Percentiles rank a stretch among this genome's conserved stretches.
phyloP scores from a whole-genome alignment of 2,797 vertebrate genomes.

The Astyanax mexicanus region DNA sequence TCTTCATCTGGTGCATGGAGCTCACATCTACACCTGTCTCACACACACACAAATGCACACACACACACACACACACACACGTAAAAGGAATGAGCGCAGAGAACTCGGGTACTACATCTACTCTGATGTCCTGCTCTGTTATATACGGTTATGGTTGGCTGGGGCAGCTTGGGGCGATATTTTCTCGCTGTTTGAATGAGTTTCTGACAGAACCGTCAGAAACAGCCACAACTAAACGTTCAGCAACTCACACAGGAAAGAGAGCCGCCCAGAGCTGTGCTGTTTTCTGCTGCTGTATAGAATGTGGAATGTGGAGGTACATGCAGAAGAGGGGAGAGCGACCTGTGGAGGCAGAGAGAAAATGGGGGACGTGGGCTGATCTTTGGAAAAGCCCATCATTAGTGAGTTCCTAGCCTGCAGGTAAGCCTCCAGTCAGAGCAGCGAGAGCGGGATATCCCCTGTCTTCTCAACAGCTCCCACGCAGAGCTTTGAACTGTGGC shows the following conservation, averaged over 20 bases:
- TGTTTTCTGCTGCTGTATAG: no score
- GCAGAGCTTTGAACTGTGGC: slow-evolving; percentile 14
- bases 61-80: slow-evolving; percentile 5
- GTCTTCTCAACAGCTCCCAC: background rate
- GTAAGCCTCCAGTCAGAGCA: slow-evolving; percentile 5
- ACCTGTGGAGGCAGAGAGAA: background rate
- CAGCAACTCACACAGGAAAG: background rate
- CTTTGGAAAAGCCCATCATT: slow-evolving; percentile 5
- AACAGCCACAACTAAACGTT: slow-evolving; percentile 13
- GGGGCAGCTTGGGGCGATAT: background rate
- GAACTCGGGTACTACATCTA: background rate
- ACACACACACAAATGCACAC: slow-evolving; percentile 45
- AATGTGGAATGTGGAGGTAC: background rate
- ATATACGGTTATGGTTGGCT: no score
- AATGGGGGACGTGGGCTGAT: slow-evolving; percentile 1
- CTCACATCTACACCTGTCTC: slow-evolving; percentile 85
- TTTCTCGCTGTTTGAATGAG: background rate
- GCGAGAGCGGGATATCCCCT: slow-evolving; percentile 17
- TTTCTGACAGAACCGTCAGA: background rate
- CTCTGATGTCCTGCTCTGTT: slow-evolving; percentile 11
- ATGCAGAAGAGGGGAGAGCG: background rate
- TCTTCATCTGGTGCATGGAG: slow-evolving; percentile 85
- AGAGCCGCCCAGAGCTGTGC: background rate
- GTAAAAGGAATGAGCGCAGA: background rate
- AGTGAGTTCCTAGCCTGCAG: background rate